These are phyloP conservation scores for Melipona bicolor DNA, from an alignment of 2,888 invertebrate species.

Conservation along the genomic window DNA sequence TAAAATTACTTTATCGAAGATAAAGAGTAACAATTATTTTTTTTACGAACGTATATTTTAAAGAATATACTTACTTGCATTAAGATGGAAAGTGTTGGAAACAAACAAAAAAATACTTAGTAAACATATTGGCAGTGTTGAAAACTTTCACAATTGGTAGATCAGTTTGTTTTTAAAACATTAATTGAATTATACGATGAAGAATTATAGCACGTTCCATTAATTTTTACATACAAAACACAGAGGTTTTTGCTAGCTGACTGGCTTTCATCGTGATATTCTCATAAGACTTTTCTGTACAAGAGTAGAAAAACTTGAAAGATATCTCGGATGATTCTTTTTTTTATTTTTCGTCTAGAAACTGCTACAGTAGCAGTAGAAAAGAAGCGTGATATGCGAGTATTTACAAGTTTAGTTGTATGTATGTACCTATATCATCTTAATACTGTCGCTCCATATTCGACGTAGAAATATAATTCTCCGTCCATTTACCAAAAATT, in stretches of 20 bases:
- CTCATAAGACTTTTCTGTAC: slow-evolving; percentile 59
- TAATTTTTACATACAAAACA: slow-evolving; percentile 49
- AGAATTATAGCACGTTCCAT: slow-evolving; percentile 32
- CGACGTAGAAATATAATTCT: slow-evolving; percentile 54
- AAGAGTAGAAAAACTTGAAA: slow-evolving; percentile 69
- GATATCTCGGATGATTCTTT: slow-evolving; percentile 39
- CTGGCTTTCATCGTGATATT: slow-evolving; percentile 49
- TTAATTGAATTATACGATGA: slow-evolving; percentile 53
- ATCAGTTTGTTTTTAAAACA: slow-evolving; percentile 42
- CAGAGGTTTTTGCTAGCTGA: slow-evolving; percentile 54
- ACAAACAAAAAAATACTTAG: slow-evolving; percentile 52
- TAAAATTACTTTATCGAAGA: slow-evolving; percentile 21
- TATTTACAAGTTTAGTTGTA: slow-evolving; percentile 62
- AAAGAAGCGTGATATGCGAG: slow-evolving; percentile 66
- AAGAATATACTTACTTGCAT: not conserved
- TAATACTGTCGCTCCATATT: slow-evolving; percentile 59
- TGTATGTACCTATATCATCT: slow-evolving; percentile 32
- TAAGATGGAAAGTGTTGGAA: slow-evolving; percentile 38
- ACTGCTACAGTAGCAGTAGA: slow-evolving; percentile 49
- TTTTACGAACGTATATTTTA: slow-evolving; percentile 23
- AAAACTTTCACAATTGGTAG: slow-evolving; percentile 68
- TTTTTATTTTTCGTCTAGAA: slow-evolving; percentile 18
- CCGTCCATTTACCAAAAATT: slow-evolving; percentile 31
- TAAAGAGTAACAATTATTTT: slow-evolving; percentile 22
- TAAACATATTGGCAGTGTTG: slow-evolving; percentile 72